A percentile compares a stretch with the other conserved stretches of the same genome.
Evolutionary conservation across 1,140 invertebrate genomes (phyloP).

Genomic region (Lethocerus indicus): DNA sequence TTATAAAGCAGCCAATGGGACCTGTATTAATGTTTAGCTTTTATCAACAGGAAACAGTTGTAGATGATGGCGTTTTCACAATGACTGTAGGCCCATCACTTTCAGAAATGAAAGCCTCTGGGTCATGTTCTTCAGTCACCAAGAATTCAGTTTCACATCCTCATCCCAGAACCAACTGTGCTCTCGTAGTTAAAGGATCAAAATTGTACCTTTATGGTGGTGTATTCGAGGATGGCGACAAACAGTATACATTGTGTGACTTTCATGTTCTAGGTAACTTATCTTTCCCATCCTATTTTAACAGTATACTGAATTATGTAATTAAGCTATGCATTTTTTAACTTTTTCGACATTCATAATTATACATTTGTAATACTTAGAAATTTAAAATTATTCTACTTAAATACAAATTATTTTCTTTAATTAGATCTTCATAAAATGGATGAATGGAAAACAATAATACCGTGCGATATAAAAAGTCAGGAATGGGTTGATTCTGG

Average conservation of each 20-base stretch:
- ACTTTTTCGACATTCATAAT: not conserved
- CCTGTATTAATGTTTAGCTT: not conserved
- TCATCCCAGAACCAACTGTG: conserved; percentile 60
- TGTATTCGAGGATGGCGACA: conserved; percentile 63
- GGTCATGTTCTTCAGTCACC: not conserved
- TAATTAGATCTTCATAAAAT: conserved; percentile 59
- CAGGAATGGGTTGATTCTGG: conserved; percentile 58
- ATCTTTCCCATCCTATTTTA: not conserved
- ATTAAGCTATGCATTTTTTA: not conserved
- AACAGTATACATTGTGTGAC: conserved; percentile 67
- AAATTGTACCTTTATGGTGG: conserved; percentile 77
- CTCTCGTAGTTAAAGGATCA: conserved; percentile 59
- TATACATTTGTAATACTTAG: not conserved
- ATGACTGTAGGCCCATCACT: conserved; percentile 24
- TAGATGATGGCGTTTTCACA: conserved; percentile 54
- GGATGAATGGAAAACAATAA: conserved; percentile 69
- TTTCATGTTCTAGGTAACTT: conserved; percentile 58
- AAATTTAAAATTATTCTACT: not conserved
- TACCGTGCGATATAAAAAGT: conserved; percentile 40
- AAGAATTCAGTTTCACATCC: conserved; percentile 25
- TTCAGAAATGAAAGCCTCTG: not conserved
- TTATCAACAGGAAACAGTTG: conserved; percentile 19
- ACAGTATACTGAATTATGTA: not conserved
- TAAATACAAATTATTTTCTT: conserved; percentile 9
- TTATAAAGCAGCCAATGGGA: not conserved